These are phyloP conservation scores for Cottus gobio DNA, from an alignment of 2,113 vertebrate species.

Conservation along the genomic window DNA sequence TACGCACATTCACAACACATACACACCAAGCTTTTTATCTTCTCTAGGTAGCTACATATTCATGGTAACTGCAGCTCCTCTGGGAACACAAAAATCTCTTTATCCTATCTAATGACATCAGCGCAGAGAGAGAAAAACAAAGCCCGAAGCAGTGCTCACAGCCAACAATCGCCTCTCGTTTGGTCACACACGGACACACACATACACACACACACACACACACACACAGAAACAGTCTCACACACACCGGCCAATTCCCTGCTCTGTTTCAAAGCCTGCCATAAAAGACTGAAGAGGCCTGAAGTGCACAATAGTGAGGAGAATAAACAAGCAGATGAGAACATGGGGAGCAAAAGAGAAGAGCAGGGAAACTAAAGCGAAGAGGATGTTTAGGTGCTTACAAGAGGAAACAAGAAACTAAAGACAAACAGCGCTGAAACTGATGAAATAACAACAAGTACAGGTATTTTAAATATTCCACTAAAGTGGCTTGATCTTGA, in stretches of 20 bases:
- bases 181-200: slow-evolving; percentile 43
- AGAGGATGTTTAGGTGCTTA: background rate
- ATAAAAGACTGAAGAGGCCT: slow-evolving; percentile 57
- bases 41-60: slow-evolving; percentile 61
- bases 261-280: slow-evolving; percentile 63
- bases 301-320: slow-evolving; percentile 54
- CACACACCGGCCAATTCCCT: slow-evolving; percentile 61
- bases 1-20: slow-evolving; percentile 28
- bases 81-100: slow-evolving; percentile 65
- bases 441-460: background rate
- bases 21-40: slow-evolving; percentile 35
- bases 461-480: background rate
- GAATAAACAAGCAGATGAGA: slow-evolving; percentile 55
- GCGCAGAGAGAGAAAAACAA: slow-evolving; percentile 60
- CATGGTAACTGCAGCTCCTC: slow-evolving; percentile 47
- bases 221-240: slow-evolving; percentile 35
- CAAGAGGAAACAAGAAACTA: background rate
- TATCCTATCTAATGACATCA: slow-evolving; percentile 75
- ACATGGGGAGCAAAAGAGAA: slow-evolving; percentile 37
- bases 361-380: slow-evolving; percentile 1
- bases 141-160: slow-evolving; percentile 56
- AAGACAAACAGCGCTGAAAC: background rate
- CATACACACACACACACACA: slow-evolving; percentile 50
- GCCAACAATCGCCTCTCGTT: slow-evolving; percentile 70
- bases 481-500: background rate